These are phyloP conservation scores for Leptinotarsa defecta DNA, from an alignment of 1,140 invertebrate species.

Conservation along the genomic window DNA sequence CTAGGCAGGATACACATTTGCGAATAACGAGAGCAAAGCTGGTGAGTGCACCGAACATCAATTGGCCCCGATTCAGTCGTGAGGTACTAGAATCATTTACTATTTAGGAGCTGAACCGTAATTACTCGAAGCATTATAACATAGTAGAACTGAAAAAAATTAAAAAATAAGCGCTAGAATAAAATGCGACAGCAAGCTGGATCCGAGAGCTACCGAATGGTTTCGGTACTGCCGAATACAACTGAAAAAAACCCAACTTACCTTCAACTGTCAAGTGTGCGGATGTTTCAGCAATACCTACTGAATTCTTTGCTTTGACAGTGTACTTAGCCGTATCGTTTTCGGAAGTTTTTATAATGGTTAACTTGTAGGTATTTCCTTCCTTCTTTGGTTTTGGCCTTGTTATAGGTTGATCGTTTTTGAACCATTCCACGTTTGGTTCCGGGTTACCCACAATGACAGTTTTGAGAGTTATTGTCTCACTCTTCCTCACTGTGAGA, in stretches of 20 bases:
- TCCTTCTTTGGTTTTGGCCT: constrained; percentile 64
- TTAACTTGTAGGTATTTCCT: constrained; percentile 70
- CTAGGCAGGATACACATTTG: too few relatives aligned
- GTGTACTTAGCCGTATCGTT: constrained; percentile 79
- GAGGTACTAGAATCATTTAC: too few relatives aligned
- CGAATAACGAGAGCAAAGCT: too few relatives aligned
- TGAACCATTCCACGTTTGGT: constrained; percentile 80
- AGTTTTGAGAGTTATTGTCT: constrained; percentile 74
- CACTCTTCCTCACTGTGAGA: constrained; percentile 75
- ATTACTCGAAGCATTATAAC: too few relatives aligned
- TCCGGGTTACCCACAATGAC: constrained; percentile 81
- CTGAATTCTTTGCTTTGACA: constrained; percentile 77
- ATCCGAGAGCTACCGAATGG: too few relatives aligned
- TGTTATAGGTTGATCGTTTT: constrained; percentile 72
- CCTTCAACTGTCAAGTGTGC: constrained; percentile 81
- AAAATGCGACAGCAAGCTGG: too few relatives aligned
- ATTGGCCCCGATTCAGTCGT: too few relatives aligned
- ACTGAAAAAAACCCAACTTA: constrained; percentile 52
- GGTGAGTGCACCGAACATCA: too few relatives aligned
- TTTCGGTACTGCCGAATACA: too few relatives aligned
- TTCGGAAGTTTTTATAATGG: constrained; percentile 68
- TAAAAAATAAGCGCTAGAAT: too few relatives aligned
- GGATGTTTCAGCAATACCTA: constrained; percentile 75
- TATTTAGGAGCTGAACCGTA: too few relatives aligned
- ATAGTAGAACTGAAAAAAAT: too few relatives aligned